Percentiles rank a stretch among this genome's conserved stretches.
Evolutionary conservation across 2,113 vertebrate species (phyloP).

Genomic region (Boulengeromyrus knoepffleri): DNA sequence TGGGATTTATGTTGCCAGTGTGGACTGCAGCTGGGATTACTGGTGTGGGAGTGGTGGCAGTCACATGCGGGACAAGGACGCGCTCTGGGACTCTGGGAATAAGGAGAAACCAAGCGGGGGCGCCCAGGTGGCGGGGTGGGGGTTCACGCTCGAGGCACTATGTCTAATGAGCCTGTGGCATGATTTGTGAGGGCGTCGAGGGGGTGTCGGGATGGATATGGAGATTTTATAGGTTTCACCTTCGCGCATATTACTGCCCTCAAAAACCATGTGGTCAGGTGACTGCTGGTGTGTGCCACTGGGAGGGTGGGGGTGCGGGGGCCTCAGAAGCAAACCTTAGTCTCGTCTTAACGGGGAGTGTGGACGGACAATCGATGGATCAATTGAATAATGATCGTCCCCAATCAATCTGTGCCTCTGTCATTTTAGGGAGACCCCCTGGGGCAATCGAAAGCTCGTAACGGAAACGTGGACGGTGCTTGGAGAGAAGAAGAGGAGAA

Average conservation of each 20-base stretch:
- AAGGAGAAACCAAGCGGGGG: background rate
- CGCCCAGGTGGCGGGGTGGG: background rate
- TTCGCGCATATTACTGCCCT: background rate
- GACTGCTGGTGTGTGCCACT: background rate
- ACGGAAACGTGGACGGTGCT: background rate
- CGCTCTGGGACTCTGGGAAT: background rate
- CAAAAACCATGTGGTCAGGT: background rate
- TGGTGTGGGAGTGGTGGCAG: background rate
- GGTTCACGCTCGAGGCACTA: background rate
- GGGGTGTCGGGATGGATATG: background rate
- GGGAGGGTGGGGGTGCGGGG: conserved; percentile 9
- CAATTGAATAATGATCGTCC: conserved; percentile 65
- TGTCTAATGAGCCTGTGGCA: background rate
- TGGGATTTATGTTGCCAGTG: background rate
- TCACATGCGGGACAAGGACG: background rate
- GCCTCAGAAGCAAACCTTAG: conserved; percentile 21
- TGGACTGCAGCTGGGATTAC: background rate
- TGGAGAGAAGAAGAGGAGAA: background rate
- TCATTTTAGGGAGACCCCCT: background rate
- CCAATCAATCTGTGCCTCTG: conserved; percentile 50
- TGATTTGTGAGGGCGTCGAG: background rate
- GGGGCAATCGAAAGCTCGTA: background rate
- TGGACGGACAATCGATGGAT: conserved; percentile 54
- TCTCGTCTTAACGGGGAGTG: conserved; percentile 48
- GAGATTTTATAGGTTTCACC: conserved; percentile 18